Conservation (phyloP, 2,888 invertebrate species). For the Trissolcus brochymenae region DNA sequence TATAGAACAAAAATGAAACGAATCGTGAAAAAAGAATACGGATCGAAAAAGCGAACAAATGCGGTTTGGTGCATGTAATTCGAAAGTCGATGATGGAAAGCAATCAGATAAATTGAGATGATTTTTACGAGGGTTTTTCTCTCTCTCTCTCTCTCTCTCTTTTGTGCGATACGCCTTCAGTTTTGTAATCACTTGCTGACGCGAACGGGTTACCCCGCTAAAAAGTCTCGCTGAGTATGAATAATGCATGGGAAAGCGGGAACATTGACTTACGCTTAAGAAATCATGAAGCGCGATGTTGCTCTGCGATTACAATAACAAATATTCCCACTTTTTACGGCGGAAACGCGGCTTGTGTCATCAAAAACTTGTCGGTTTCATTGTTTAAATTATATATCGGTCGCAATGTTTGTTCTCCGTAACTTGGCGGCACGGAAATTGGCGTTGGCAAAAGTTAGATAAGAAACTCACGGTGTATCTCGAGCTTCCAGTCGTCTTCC, state of each 20-base stretch:
- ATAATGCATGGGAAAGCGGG: slow-evolving; percentile 27
- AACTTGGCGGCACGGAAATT: slow-evolving; percentile 34
- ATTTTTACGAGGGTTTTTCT: slow-evolving; percentile 27
- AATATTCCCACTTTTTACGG: slow-evolving; percentile 30
- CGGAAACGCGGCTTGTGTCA: slow-evolving; percentile 13
- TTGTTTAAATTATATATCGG: slow-evolving; percentile 50
- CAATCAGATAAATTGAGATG: slow-evolving; percentile 39
- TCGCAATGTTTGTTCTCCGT: slow-evolving; percentile 34
- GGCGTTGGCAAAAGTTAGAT: slow-evolving; percentile 20
- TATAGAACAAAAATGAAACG: slow-evolving; percentile 10
- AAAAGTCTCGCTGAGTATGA: slow-evolving; percentile 30
- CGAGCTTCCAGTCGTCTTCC: slow-evolving; percentile 88
- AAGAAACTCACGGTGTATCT: slow-evolving; percentile 88
- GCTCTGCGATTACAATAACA: slow-evolving; percentile 44
- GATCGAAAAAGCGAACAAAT: slow-evolving; percentile 11
- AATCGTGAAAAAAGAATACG: slow-evolving; percentile 9
- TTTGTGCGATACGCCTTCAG: neutral
- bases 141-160: neutral
- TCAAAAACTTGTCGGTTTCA: slow-evolving; percentile 41
- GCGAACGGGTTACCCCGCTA: slow-evolving; percentile 2
- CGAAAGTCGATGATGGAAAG: slow-evolving; percentile 17
- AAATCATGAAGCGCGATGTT: slow-evolving; percentile 27
- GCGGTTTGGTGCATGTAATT: slow-evolving; percentile 19
- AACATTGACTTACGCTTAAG: slow-evolving; percentile 30
- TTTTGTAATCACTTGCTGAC: slow-evolving; percentile 6